Percentiles rank a stretch among this genome's conserved stretches.
These are phyloP conservation scores for Pogonomyrmex californicus DNA, from an alignment of 1,140 invertebrate species.

Conservation along the genomic window DNA sequence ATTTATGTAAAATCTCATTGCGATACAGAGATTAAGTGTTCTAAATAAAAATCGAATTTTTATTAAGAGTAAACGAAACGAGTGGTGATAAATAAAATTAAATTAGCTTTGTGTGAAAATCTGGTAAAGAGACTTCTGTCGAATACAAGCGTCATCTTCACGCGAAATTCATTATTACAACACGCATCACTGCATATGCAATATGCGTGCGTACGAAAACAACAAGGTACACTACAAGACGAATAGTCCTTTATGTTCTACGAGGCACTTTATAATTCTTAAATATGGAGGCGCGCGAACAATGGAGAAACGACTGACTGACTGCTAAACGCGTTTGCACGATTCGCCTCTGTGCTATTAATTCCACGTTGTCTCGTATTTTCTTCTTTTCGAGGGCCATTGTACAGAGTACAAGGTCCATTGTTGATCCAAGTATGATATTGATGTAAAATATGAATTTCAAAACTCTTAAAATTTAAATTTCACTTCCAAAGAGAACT, in stretches of 20 bases:
- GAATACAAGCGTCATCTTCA: background rate
- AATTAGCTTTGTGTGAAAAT: slow-evolving; percentile 20
- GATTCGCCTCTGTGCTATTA: slow-evolving; percentile 30
- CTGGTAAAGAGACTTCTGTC: slow-evolving; percentile 1
- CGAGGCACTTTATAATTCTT: slow-evolving; percentile 52
- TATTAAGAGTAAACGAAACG: too few relatives aligned
- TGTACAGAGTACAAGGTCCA: background rate
- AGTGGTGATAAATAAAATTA: too few relatives aligned
- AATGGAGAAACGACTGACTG: slow-evolving; percentile 55
- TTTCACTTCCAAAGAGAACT: background rate
- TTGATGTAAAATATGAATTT: slow-evolving; percentile 32
- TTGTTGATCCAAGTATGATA: slow-evolving; percentile 22
- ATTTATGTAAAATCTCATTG: too few relatives aligned
- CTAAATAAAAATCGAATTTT: too few relatives aligned
- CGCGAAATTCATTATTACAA: slow-evolving; percentile 26
- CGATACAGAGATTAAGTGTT: too few relatives aligned
- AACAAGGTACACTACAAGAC: slow-evolving; percentile 18
- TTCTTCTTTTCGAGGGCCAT: background rate
- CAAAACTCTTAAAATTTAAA: background rate
- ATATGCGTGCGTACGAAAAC: background rate
- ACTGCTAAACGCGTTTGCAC: slow-evolving; percentile 29
- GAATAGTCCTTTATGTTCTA: slow-evolving; percentile 37
- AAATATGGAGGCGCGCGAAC: slow-evolving; percentile 49
- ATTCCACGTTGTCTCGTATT: slow-evolving; percentile 24
- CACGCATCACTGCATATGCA: slow-evolving; percentile 3